Conservation (phyloP, 2,113 vertebrate genomes). For the Saiga tatarica region DNA sequence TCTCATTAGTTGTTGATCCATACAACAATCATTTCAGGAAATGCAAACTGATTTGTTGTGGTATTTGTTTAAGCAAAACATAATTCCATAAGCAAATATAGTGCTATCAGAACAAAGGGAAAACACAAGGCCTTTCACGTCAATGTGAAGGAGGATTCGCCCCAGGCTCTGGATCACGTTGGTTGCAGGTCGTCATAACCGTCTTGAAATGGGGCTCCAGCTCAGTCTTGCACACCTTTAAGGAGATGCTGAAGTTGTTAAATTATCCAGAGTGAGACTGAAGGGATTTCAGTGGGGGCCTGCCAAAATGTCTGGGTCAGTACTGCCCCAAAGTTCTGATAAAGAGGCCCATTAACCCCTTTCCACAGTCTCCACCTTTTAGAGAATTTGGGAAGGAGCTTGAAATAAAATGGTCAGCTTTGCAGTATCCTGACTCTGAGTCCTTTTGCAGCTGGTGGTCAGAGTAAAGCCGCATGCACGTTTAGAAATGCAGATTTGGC, state of each 20-base stretch:
- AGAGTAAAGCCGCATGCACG: background rate
- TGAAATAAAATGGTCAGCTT: background rate
- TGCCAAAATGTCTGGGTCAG: background rate
- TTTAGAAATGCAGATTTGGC: background rate
- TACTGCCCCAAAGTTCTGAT: background rate
- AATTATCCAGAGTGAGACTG: background rate
- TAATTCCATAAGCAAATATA: background rate
- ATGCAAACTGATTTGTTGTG: background rate
- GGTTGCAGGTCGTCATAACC: background rate
- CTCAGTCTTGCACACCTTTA: background rate
- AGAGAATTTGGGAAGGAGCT: background rate
- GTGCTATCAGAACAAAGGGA: background rate
- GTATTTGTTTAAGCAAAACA: background rate
- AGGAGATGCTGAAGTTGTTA: background rate
- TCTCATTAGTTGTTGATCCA: background rate
- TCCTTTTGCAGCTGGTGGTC: background rate
- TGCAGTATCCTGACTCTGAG: background rate
- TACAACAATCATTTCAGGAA: background rate
- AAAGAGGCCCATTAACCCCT: background rate
- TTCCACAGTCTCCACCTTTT: background rate
- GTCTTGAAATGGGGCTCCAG: accelerated
- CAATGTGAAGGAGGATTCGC: background rate
- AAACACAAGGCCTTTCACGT: background rate
- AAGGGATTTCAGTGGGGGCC: background rate
- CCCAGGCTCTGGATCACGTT: background rate